Evolutionary conservation across 2,113 vertebrate genomes (phyloP).

Genomic region (Urocitellus parryii): DNA sequence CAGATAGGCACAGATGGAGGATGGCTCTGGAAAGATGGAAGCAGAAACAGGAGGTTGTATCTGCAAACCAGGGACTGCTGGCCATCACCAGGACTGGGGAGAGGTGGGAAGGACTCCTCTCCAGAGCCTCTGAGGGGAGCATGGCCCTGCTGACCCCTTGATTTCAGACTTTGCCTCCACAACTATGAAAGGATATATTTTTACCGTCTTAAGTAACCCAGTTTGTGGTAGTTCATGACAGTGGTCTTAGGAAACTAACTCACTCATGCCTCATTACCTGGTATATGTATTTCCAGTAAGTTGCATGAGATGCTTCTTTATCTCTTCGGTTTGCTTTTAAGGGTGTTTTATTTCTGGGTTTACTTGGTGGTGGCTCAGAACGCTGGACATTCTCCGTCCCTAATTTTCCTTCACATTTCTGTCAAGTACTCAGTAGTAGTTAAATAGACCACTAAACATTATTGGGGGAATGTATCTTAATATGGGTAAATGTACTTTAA

Average conservation of each 20-base stretch:
- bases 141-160: background rate
- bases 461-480: background rate
- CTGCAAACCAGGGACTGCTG: background rate
- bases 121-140: background rate
- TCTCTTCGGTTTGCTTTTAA: background rate
- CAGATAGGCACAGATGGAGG: background rate
- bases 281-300: background rate
- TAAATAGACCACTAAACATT: background rate
- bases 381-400: background rate
- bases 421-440: background rate
- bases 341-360: background rate
- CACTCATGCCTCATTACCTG: background rate
- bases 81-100: background rate
- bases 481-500: no score
- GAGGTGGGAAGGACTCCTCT: background rate
- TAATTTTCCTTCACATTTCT: conserved; percentile 1
- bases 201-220: background rate
- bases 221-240: background rate
- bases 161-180: background rate
- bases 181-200: background rate
- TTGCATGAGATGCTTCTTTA: background rate
- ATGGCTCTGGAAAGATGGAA: background rate
- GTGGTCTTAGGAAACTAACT: background rate
- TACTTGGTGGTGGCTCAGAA: background rate
- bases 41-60: background rate